These are phyloP conservation scores for Corythornis cristatus DNA, from an alignment of 2,113 vertebrate genomes.

Conservation along the genomic window DNA sequence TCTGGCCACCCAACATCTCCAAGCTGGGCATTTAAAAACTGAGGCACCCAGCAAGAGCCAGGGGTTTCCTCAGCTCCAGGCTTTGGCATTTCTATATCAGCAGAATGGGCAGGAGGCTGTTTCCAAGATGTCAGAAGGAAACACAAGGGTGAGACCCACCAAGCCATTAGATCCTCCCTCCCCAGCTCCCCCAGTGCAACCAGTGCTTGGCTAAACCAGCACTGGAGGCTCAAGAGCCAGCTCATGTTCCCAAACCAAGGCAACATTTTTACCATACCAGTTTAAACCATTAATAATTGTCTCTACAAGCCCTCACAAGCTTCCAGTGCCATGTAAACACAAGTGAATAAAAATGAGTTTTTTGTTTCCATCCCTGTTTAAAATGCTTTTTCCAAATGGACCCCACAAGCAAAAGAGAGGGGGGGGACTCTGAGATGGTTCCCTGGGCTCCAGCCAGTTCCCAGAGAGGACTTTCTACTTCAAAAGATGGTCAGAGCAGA, in stretches of 20 bases:
- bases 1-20: not conserved
- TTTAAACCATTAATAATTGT: slow-evolving; percentile 28
- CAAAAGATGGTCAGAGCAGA: not conserved
- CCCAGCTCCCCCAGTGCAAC: rapidly evolving
- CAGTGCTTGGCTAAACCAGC: not conserved
- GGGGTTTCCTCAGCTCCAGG: not conserved
- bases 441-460: slow-evolving; percentile 29
- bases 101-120: not conserved
- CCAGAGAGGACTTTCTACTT: not conserved
- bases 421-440: not conserved
- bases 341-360: slow-evolving; percentile 37
- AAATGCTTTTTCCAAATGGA: slow-evolving; percentile 22
- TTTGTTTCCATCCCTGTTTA: slow-evolving; percentile 35
- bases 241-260: not conserved
- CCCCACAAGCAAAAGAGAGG: not conserved
- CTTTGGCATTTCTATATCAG: not conserved
- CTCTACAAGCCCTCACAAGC: not conserved
- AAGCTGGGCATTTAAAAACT: not conserved
- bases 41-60: not conserved
- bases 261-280: not conserved
- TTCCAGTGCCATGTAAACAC: slow-evolving; percentile 23
- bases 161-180: not conserved
- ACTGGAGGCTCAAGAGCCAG: not conserved
- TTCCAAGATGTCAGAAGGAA: not conserved
- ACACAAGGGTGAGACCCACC: not conserved